Evolutionary conservation across 2,888 invertebrate species (phyloP).

Genomic region (Sphaerophoria taeniata): DNA sequence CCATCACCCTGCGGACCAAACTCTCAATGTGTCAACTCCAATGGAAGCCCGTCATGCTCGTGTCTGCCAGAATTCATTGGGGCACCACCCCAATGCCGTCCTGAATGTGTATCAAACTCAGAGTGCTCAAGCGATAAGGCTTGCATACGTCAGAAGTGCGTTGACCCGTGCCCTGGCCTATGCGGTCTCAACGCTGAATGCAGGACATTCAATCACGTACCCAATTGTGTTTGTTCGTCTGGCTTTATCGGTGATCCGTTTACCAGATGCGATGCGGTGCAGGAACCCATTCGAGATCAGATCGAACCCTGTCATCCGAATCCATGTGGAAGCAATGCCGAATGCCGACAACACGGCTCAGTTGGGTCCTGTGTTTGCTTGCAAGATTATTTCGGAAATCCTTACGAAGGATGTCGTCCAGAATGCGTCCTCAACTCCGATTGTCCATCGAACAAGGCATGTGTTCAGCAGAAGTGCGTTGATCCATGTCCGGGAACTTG

Average conservation of each 20-base stretch:
- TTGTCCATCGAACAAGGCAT: constrained; percentile 89
- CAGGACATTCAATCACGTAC: constrained; percentile 89
- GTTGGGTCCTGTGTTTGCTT: constrained; percentile 89
- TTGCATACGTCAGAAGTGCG: constrained; percentile 90
- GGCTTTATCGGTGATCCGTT: constrained; percentile 90
- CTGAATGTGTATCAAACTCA: constrained; percentile 89
- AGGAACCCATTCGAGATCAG: constrained; percentile 76
- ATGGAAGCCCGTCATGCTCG: constrained; percentile 88
- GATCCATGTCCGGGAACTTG: constrained; percentile 92
- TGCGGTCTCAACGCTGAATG: constrained; percentile 90
- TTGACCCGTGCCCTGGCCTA: constrained; percentile 89
- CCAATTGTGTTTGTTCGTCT: constrained; percentile 87
- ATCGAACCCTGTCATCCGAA: constrained; percentile 87
- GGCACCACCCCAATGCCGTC: constrained; percentile 88
- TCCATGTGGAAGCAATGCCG: constrained; percentile 89
- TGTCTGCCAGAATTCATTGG: constrained; percentile 88
- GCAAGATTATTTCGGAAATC: constrained; percentile 86
- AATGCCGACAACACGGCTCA: constrained; percentile 86
- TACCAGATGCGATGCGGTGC: constrained; percentile 84
- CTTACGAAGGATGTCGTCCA: constrained; percentile 89
- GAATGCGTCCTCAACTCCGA: constrained; percentile 92
- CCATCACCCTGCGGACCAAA: constrained; percentile 89
- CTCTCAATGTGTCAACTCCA: constrained; percentile 87
- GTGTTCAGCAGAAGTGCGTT: constrained; percentile 89
- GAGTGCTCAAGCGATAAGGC: constrained; percentile 89